Evolutionary conservation across 2,888 invertebrate genomes (phyloP).

Genomic region (Drosophila ezoana): DNA sequence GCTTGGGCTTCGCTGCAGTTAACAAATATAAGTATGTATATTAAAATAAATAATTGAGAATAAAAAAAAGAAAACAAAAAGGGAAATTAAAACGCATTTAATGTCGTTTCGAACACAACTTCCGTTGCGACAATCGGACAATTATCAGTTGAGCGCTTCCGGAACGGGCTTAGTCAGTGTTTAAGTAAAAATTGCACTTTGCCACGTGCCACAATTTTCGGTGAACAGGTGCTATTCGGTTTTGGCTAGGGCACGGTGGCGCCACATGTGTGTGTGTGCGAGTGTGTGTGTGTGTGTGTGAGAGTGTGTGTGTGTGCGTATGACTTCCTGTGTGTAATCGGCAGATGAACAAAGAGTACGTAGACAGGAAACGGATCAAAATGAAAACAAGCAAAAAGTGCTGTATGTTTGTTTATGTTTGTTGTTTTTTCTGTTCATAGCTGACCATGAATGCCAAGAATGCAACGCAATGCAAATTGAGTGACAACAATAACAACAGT

Average conservation of each 20-base stretch:
- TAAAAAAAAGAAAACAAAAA: background rate
- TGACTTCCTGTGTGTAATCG: conserved; percentile 57
- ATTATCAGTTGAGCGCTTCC: conserved; percentile 21
- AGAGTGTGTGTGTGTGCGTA: background rate
- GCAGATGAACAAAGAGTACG: conserved; percentile 64
- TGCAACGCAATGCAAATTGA: conserved; percentile 57
- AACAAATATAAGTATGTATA: background rate
- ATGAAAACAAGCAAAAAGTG: conserved; percentile 14
- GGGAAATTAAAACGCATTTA: conserved; percentile 6
- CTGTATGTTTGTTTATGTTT: conserved; percentile 36
- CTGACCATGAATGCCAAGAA: conserved; percentile 56
- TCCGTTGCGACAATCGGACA: conserved; percentile 30
- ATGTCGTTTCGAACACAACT: conserved; percentile 22
- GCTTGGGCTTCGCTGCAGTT: background rate
- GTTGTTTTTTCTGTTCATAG: conserved; percentile 9
- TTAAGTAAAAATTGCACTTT: conserved; percentile 16
- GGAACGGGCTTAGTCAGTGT: conserved; percentile 16
- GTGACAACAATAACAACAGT: conserved; percentile 24
- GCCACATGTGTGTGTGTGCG: conserved; percentile 1
- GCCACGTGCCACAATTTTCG: conserved; percentile 39
- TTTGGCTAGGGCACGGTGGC: background rate
- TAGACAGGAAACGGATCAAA: conserved; percentile 52
- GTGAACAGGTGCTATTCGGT: conserved; percentile 21
- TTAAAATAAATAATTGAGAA: background rate
- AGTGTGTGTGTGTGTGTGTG: background rate